Evolutionary conservation across 2,797 vertebrate species (phyloP), one percentile per base, ranked within the genome.

Genomic region (Betta splendens): DNA sequence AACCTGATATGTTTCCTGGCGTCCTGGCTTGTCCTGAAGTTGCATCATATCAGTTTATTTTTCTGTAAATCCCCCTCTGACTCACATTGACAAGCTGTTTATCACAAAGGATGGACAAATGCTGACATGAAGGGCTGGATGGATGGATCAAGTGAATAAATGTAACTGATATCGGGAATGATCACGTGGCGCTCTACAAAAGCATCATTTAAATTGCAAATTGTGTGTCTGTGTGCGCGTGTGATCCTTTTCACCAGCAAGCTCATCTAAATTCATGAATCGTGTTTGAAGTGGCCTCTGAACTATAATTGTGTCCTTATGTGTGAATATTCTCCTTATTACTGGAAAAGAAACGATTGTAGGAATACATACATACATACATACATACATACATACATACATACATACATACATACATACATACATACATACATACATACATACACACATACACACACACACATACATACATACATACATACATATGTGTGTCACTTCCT

Each of bases 201-300:
- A 76, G 60, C 54, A 62, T 70, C 0, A 7, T 87, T 85, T 85
- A 37, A 79, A 86, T 83, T 87, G 85, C 83, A 84, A 83, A 87
- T 89, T 37, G 33, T 50, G 55, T 71, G 29, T 37, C 39, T 49
- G 38, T 58, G 55, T 45, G 54, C 16, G 39, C 59, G 69, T 33
- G 49, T 68, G 44, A 32, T 48, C 48, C 48, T 72, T 77, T 75
- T 72, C 45, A 68, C 56, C 18, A 29, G 51, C 43, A 11, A 35
- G 75, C 85, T 85, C 83, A 81, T 81, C 64, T 84, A 74, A 82
- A 90, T 90, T 89, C 88, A 85, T 85, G 69, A 70, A 59, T 74
- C 83, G 77, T 20, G 38, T 90, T 86, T 90, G 87, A 91, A 91
- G 89, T 78, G 81, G 70, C 64, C 64, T 69, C 64, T 62, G 43